phyloP scores from a whole-genome alignment of 1,140 invertebrate genomes.

The Drosophila novamexicana region DNA sequence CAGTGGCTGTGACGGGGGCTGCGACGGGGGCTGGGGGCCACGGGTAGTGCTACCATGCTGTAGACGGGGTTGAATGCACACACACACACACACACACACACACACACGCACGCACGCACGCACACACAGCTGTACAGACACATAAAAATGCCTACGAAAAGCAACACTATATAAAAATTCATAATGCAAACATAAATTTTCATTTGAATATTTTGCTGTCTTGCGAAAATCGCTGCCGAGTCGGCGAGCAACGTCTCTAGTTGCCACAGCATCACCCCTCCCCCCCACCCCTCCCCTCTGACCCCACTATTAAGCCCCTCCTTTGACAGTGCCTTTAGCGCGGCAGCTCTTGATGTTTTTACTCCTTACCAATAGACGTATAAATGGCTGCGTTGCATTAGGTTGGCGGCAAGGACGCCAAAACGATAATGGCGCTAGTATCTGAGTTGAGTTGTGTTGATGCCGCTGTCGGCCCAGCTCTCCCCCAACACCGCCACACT shows the following conservation, averaged over 20 bases:
- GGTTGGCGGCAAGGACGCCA: conserved; percentile 52
- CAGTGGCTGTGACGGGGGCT: not conserved
- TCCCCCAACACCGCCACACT: too few relatives aligned
- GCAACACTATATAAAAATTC: conserved; percentile 84
- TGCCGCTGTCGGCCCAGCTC: conserved; percentile 1
- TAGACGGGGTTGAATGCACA: conserved; percentile 20
- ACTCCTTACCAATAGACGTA: conserved; percentile 59
- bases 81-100: conserved; percentile 19
- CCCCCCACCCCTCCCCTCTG: conserved; percentile 11
- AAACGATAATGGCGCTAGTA: conserved; percentile 51
- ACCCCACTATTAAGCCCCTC: not conserved
- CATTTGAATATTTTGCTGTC: conserved; percentile 83
- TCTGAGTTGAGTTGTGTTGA: conserved; percentile 28
- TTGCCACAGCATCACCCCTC: conserved; percentile 6
- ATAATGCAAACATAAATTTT: conserved; percentile 84
- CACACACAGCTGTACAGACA: conserved; percentile 46
- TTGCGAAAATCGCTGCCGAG: conserved; percentile 68
- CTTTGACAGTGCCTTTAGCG: not conserved
- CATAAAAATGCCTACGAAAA: conserved; percentile 78
- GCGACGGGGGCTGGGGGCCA: not conserved
- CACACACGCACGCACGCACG: conserved; percentile 2
- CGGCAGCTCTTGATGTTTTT: conserved; percentile 30
- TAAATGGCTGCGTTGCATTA: conserved; percentile 72
- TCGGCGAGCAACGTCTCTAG: conserved; percentile 22
- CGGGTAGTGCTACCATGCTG: not conserved